Percentiles rank a stretch among this genome's conserved stretches.
Conservation (phyloP, 1,140 invertebrate species). For the Mactra quadrangularis region DNA sequence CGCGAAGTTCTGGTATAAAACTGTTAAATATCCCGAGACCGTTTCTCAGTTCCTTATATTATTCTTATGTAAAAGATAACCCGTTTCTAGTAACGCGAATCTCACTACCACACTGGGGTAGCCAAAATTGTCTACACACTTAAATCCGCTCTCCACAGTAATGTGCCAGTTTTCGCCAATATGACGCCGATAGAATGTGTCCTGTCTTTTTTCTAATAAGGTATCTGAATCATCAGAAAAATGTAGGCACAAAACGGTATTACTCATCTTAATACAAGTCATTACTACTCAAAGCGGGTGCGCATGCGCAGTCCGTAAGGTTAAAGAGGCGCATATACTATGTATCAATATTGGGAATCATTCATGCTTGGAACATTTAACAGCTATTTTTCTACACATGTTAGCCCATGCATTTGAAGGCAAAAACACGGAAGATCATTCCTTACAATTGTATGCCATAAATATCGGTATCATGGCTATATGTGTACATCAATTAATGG, state of each 20-base stretch:
- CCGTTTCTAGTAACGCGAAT: not conserved
- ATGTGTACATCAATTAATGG: too few species aligned
- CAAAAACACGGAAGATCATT: too few species aligned
- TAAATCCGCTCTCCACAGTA: constrained; percentile 8
- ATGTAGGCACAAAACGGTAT: not conserved
- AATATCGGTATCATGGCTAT: too few species aligned
- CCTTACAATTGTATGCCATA: too few species aligned
- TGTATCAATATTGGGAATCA: too few species aligned
- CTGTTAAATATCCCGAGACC: constrained; percentile 7
- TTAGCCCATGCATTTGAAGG: too few species aligned
- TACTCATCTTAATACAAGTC: too few species aligned
- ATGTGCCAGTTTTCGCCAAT: constrained; percentile 4
- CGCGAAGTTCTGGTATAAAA: not conserved
- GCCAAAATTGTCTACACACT: constrained; percentile 16
- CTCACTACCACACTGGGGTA: not conserved
- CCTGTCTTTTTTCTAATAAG: not conserved
- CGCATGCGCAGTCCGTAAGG: too few species aligned
- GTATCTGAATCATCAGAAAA: not conserved
- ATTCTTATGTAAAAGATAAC: not conserved
- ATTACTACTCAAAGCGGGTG: too few species aligned
- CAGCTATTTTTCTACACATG: too few species aligned
- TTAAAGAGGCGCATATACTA: too few species aligned
- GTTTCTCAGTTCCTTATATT: constrained; percentile 9
- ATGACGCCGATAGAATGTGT: constrained; percentile 14
- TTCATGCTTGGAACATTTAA: too few species aligned